A percentile compares a stretch with the other conserved stretches of the same genome.
Evolutionary conservation across 2,888 invertebrate genomes (phyloP).

Genomic region (Standfussiana lucernea): DNA sequence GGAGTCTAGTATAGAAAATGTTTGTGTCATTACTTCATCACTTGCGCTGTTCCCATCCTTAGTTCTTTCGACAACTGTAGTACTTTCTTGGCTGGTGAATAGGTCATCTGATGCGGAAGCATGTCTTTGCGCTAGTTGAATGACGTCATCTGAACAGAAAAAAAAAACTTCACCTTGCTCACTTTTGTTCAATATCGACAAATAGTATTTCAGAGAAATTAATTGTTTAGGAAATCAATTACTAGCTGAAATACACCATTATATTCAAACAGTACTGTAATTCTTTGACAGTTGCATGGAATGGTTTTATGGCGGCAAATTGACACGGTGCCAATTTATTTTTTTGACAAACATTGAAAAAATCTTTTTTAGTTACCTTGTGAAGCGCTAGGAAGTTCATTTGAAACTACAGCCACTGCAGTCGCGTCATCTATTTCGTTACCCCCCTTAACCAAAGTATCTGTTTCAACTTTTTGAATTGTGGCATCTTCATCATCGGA

Average conservation of each 20-base stretch:
- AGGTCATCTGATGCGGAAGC: conserved; percentile 80
- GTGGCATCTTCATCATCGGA: conserved; percentile 83
- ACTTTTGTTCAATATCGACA: not conserved
- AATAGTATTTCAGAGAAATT: not conserved
- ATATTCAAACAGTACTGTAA: not conserved
- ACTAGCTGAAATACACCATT: not conserved
- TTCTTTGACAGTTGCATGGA: not conserved
- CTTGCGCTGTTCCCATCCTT: conserved; percentile 55
- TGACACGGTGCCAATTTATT: not conserved
- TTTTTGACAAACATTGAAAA: not conserved
- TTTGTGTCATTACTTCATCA: conserved; percentile 78
- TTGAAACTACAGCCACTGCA: conserved; percentile 36
- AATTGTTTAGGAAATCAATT: not conserved
- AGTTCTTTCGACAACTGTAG: conserved; percentile 44
- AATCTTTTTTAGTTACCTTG: conserved; percentile 75
- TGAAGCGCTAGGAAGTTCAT: conserved; percentile 68
- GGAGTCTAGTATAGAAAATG: conserved; percentile 80
- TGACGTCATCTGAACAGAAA: conserved; percentile 80
- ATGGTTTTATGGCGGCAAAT: not conserved
- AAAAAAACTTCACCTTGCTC: not conserved
- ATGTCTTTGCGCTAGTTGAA: conserved; percentile 81
- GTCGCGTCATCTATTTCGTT: conserved; percentile 37
- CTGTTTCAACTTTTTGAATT: conserved; percentile 32
- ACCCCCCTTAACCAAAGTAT: conserved; percentile 10
- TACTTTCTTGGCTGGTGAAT: conserved; percentile 80